Base-by-base conservation (phyloP, 1,140 invertebrate species). In the Drosophila tropicalis region DNA sequence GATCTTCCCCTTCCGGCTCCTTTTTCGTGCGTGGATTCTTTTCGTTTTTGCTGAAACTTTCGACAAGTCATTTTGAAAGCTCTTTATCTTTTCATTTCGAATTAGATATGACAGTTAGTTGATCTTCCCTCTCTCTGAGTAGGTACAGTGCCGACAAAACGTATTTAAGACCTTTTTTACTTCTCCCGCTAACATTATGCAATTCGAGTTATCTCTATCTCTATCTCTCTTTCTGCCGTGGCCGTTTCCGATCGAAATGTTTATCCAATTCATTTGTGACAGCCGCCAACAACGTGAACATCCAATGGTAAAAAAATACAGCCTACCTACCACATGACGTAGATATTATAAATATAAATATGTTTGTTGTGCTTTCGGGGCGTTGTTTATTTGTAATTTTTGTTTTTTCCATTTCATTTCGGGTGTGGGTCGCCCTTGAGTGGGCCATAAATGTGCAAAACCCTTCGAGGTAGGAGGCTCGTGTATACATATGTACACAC, bases 381-480 rank as follows among this genome's bases (percentile, higher is more conserved):
- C 73, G 73, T 76, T 67, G 63, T 39, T 70, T 56, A 58, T 47
- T 69, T 34, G 32, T 34, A 32, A 36, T 36, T 58, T 29, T 34
- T 58, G n/a, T 13, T 58, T 58, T 17, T 39, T 58, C 15, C 17
- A 36, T 58, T 57, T 36, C 12, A 19, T 57, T 58, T 58, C 12
- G 34, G 56, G 56, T 39, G 32, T 76, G 65, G 29, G 47, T 75
- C 65, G 64, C 62, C 76, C 67, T 71, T 79, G 67, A 63, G 55
- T 15, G 55, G 73, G 69, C 40, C 40, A 41, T 44, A 44, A 44
- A 44, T 51, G 66, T 76, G 39, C 41, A 22, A 70, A 76, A 68
- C 67, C 81, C 76, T 77, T 77, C n/a, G 39, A 34, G 41, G 29
- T 29, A 63, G 66, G 79, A 79, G 83, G 71, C 83, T 72, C 83